Evolutionary conservation across 2,797 vertebrate genomes (phyloP).

Genomic region (Thripadectes ignobilis): DNA sequence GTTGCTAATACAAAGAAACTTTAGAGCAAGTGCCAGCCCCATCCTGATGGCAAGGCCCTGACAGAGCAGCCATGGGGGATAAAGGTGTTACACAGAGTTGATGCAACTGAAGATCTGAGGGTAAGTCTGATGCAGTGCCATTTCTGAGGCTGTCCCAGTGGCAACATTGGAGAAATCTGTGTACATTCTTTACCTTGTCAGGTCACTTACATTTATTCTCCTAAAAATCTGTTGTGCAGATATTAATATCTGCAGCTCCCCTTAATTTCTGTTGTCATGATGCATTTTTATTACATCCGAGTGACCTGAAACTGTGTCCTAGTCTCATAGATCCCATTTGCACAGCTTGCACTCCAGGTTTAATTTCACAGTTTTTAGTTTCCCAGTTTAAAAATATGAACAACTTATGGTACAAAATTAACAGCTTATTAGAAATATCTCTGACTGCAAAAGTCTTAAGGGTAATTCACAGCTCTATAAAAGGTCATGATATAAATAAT

Average conservation of each 20-base stretch:
- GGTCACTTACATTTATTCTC: neutral
- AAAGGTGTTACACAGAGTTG: neutral
- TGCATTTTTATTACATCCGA: constrained; percentile 46
- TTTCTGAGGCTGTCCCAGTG: neutral
- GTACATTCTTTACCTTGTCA: constrained; percentile 9
- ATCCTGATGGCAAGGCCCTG: neutral
- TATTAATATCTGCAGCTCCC: constrained; percentile 14
- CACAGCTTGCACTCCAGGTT: constrained; percentile 65
- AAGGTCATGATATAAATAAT: constrained; percentile 74
- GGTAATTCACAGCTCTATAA: constrained; percentile 66
- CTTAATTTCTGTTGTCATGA: constrained; percentile 45
- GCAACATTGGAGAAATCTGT: neutral
- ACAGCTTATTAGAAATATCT: constrained; percentile 73
- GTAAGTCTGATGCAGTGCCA: neutral
- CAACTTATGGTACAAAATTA: constrained; percentile 68
- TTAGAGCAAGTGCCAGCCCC: fast-evolving
- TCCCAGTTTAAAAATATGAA: constrained; percentile 64
- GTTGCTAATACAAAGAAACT: neutral
- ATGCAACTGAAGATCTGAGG: neutral
- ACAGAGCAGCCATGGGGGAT: fast-evolving
- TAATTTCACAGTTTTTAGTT: constrained; percentile 82
- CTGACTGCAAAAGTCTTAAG: constrained; percentile 65
- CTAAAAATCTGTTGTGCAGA: constrained; percentile 22
- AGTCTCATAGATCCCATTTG: constrained; percentile 49
- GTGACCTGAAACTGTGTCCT: constrained; percentile 52